Conservation (phyloP, 2,888 invertebrate genomes). For the Idaea biselata region DNA sequence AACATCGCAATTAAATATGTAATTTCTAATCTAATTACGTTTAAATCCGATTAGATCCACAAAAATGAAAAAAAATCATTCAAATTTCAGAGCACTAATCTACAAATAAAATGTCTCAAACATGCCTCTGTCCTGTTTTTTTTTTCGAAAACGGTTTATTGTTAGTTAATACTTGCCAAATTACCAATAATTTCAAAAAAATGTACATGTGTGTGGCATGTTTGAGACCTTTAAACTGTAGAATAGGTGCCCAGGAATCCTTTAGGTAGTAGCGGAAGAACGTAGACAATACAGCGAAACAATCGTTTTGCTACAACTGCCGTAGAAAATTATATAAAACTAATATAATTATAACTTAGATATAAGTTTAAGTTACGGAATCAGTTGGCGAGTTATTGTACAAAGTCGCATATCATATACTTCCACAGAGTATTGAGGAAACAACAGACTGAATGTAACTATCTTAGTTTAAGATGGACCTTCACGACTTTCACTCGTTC, state of each 20-base stretch:
- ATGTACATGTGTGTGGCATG: no score
- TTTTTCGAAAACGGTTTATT: no score
- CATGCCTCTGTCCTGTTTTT: no score
- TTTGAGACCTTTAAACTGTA: no score
- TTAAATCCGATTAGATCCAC: no score
- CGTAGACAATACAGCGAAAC: not conserved
- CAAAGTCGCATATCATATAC: slow-evolving; percentile 40
- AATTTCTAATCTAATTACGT: no score
- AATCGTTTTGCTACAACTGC: slow-evolving; percentile 7
- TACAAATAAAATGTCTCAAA: no score
- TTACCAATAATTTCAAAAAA: no score
- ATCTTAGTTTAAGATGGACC: slow-evolving; percentile 22
- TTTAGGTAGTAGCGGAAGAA: not conserved
- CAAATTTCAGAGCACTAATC: no score
- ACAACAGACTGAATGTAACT: slow-evolving; percentile 33
- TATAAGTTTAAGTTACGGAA: slow-evolving; percentile 12
- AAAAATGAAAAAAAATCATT: no score
- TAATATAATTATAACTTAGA: slow-evolving; percentile 16
- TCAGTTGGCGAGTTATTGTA: slow-evolving; percentile 21
- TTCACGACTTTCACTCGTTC: not conserved
- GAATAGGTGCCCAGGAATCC: not conserved
- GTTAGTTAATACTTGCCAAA: no score
- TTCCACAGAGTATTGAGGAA: slow-evolving; percentile 27
- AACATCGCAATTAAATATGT: no score
- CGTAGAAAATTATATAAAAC: slow-evolving; percentile 13